Evolutionary conservation across 1,140 invertebrate species (phyloP), one percentile per base, ranked within the genome.

Genomic region (Glomeris maerens): DNA sequence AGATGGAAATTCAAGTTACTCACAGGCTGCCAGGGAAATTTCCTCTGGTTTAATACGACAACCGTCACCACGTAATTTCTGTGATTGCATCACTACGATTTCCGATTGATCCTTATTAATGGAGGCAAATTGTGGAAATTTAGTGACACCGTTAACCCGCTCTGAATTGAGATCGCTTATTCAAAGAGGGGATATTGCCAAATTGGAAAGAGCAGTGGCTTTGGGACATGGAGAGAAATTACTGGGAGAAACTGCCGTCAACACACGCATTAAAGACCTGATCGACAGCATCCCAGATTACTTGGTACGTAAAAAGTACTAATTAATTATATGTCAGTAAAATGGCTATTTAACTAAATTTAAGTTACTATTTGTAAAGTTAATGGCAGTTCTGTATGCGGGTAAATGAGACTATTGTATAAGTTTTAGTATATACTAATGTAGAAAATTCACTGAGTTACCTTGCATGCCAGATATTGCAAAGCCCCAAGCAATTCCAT

Each of bases 221-320:
- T 68, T 66, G 45, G 68, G 68, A 4, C 64, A 70, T 54, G 68
- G 69, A 7, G 69, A 70, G 52, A 47, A 64, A 14, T 53, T 70
- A 1, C 49, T 71, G 3, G 69, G 69, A 20, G 59, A 68, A 45
- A 61, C 59, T 27, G 21, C 49, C 14, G 21, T 47, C 41, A 50
- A 36, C 21, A n/a, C 17, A 2, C 3, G 49, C 5, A 28, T 50
- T 21, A 25, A 23, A 23, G 40, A 50, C 10, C 91, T 89, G 63
- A 66, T 90, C 7, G 81, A 87, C 62, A 79, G 83, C 17, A 82
- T 91, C 0, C 88, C 89, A 10, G 80, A 83, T 62, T 81, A 91
- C 45, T 84, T 91, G 84, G 86, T 88, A 63, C 5, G n/a, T n/a
- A n/a, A n/a, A n/a, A n/a, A n/a, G n/a, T n/a, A n/a, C n/a, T n/a